These are phyloP conservation scores for Chelmon rostratus DNA, from an alignment of 2,797 vertebrate species.

Conservation along the genomic window DNA sequence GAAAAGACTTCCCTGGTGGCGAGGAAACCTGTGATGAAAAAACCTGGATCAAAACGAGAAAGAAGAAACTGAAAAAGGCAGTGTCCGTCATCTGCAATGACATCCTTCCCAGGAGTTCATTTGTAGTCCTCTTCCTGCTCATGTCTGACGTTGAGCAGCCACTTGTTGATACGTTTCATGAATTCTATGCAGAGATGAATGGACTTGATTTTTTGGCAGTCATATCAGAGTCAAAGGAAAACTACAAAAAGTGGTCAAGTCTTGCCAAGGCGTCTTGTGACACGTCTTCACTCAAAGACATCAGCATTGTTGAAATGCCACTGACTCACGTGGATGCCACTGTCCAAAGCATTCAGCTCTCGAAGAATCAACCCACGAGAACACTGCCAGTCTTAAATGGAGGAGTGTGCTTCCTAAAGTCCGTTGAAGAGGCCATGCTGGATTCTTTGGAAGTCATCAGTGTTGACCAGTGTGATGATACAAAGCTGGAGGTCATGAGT, in stretches of 20 bases:
- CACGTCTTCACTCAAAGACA: slow-evolving; percentile 40
- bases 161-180: slow-evolving; percentile 77
- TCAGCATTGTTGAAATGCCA: slow-evolving; percentile 81
- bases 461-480: background rate
- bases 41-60: slow-evolving; percentile 80
- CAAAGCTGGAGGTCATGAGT: background rate
- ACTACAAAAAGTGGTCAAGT: slow-evolving; percentile 78
- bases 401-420: background rate
- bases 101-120: slow-evolving; percentile 64
- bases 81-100: slow-evolving; percentile 83
- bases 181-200: slow-evolving; percentile 84
- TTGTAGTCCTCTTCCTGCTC: slow-evolving; percentile 82
- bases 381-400: background rate
- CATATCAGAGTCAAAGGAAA: slow-evolving; percentile 79
- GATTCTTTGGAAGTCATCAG: background rate
- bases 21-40: slow-evolving; percentile 78
- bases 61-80: slow-evolving; percentile 76
- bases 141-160: slow-evolving; percentile 80
- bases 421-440: background rate
- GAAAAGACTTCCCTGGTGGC: slow-evolving; percentile 64
- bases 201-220: slow-evolving; percentile 79
- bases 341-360: background rate
- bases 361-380: background rate
- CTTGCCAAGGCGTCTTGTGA: slow-evolving; percentile 76
- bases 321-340: slow-evolving; percentile 63